Evolutionary conservation across 2,888 invertebrate genomes (phyloP), one percentile per base, ranked within the genome.

Genomic region (Drosophila recens): DNA sequence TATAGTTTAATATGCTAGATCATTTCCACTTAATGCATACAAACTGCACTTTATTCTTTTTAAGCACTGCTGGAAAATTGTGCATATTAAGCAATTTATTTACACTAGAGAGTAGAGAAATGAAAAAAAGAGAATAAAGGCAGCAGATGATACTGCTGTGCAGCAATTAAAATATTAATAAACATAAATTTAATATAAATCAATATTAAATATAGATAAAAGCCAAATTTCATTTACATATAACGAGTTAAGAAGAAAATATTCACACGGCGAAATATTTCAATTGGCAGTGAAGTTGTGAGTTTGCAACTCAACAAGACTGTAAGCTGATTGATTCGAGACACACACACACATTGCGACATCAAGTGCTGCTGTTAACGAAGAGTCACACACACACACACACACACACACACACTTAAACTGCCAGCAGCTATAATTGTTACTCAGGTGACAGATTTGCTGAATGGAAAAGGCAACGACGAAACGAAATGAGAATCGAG

Each of bases 381-480:
- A 79, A 82, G 66, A 69, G 67, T n/a, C 57, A 43, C 57, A 65
- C 48, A 53, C 20, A 63, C 23, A 30, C 2, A 1, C 4, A 65
- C 65, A 68, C 46, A 58, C 67, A 72, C 49, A 69, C 67, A 59
- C 67, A 86, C 86, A 90, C 89, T 88, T 86, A 80, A 86, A 80
- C 82, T 69, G 90, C 86, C 90, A 83, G 86, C 87, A 87, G 90
- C 84, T 86, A 87, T 87, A 90, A 87, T 87, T 87, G 90, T 87
- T 87, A 90, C 90, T 87, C 86, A 90, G 86, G 90, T 87, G 90
- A 87, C 86, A 90, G 86, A 87, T 90, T 90, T 89, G 80, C 67
- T 77, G 77, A 77, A 77, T 77, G 77, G 69, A 89, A 87, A 86
- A 86, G 84, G 84, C 86, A 86, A 76, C 66, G 27, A 27, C 27